Evolutionary conservation across 2,797 vertebrate genomes (phyloP), one percentile per base, ranked within the genome.

Genomic region (Spheniscus humboldti): DNA sequence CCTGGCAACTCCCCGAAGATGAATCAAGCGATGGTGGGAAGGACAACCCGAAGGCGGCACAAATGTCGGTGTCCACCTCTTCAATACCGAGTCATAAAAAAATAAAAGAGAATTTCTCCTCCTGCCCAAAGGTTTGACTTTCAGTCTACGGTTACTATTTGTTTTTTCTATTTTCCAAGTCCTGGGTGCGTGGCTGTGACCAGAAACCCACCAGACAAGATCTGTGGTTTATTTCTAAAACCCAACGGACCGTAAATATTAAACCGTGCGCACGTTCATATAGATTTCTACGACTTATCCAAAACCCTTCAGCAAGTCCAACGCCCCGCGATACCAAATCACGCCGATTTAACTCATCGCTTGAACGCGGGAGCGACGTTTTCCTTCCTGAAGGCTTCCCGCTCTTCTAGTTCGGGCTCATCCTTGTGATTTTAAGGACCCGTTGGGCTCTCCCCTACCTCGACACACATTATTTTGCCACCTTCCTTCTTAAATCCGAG

Each of bases 281-380:
- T 2, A 3, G 7, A 41, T 64, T 41, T 17, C 45, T 1, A 7
- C 14, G 10, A 64, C 35, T 57, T 7, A 10, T 15, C 24, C n/a
- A 8, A 52, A 52, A 16, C 7, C 35, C 16, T 56, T 17, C 68
- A 17, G 22, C 15, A 15, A 50, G 10, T 13, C 37, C 6, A 52
- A 50, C 19, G 2, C 37, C 20, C 41, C 2, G 6, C 2, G 45
- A 10, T 6, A 52, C 6, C 18, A 9, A 60, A 52, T 22, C 25
- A 1, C 11, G 0, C 6, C 1, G n/a, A n/a, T 28, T 24, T 9
- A 23, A 30, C 45, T 30, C 47, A 8, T 10, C 3, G 2, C 48
- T 53, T 6, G 1, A 47, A 25, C 33, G 9, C 4, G 4, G 45
- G 31, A 56, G 35, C 2, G 4, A 33, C 2, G 12, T 31, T 57